phyloP scores from a whole-genome alignment of 2,797 vertebrate species.

The Sandelia bainsii region DNA sequence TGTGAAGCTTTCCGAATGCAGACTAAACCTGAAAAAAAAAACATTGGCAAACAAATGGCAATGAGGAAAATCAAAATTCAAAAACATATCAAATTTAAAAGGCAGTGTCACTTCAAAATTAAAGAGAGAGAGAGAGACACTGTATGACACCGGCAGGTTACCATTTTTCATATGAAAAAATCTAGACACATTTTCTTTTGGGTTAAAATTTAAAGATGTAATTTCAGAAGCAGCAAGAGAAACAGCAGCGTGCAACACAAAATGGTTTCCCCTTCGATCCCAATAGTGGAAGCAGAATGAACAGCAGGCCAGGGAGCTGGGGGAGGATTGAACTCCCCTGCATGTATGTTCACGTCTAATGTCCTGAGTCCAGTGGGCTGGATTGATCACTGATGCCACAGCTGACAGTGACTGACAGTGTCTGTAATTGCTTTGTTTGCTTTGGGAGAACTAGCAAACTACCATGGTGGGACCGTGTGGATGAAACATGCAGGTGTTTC shows the following conservation, averaged over 20 bases:
- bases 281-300: constrained; percentile 43
- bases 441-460: constrained; percentile 61
- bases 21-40: background rate
- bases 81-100: too few relatives aligned
- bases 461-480: constrained; percentile 33
- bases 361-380: constrained; percentile 68
- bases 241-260: constrained; percentile 52
- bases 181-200: too few relatives aligned
- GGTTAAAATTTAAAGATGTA: constrained; percentile 26
- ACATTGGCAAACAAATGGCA: too few relatives aligned
- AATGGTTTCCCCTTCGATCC: constrained; percentile 57
- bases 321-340: constrained; percentile 62
- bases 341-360: constrained; percentile 67
- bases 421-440: constrained; percentile 76
- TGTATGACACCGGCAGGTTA: too few relatives aligned
- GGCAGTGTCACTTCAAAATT: too few relatives aligned
- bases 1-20: too few relatives aligned
- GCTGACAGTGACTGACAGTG: constrained; percentile 76
- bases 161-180: background rate
- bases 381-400: constrained; percentile 72
- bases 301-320: constrained; percentile 61
- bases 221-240: constrained; percentile 12
- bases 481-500: constrained; percentile 42
- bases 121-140: too few relatives aligned
- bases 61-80: too few relatives aligned